Percentiles rank a stretch among this genome's conserved stretches.
phyloP scores from a whole-genome alignment of 2,113 vertebrate species.

The Tenebrosternarchus preto region DNA sequence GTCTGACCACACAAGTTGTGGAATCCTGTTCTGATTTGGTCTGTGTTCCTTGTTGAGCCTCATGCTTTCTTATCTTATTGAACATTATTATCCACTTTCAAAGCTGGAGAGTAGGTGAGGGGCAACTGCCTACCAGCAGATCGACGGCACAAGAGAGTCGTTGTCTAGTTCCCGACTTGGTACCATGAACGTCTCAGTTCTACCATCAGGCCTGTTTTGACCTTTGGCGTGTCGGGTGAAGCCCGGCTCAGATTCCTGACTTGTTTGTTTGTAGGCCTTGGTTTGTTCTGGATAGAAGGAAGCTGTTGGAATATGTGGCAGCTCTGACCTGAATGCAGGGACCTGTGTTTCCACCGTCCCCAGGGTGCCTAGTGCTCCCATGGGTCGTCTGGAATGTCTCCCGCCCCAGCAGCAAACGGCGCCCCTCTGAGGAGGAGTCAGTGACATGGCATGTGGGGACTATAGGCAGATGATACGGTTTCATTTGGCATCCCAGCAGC shows the following conservation, averaged over 20 bases:
- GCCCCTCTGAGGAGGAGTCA: constrained; percentile 1
- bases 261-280: neutral
- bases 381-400: neutral
- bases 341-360: neutral
- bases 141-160: neutral
- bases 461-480: neutral
- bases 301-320: neutral
- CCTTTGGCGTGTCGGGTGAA: neutral
- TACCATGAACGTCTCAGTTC: neutral
- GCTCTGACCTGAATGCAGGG: neutral
- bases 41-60: too few species aligned
- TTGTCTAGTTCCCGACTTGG: neutral
- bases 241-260: neutral
- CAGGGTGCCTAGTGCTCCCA: neutral
- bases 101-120: neutral
- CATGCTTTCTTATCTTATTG: too few species aligned
- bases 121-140: neutral
- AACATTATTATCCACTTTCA: constrained; percentile 6
- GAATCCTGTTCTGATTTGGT: too few species aligned
- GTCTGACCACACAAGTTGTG: too few species aligned
- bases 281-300: neutral
- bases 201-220: neutral
- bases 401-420: neutral
- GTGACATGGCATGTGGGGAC: neutral
- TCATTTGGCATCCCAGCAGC: neutral